phyloP scores from a whole-genome alignment of 2,113 vertebrate genomes.

The Oplegnathus fasciatus region DNA sequence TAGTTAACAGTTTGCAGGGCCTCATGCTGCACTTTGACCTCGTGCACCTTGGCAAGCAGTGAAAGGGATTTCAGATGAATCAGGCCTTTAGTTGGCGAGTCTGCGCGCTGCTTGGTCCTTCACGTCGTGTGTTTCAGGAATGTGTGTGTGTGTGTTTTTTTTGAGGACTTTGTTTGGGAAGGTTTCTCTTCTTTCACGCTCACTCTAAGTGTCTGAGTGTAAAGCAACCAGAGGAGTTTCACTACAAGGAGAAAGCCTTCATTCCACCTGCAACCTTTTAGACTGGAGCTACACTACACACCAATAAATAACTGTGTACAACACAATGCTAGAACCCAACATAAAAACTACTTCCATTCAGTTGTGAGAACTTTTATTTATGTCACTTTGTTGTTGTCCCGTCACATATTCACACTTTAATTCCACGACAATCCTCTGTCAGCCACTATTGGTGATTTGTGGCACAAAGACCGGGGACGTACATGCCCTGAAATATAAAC shows the following conservation, averaged over 20 bases:
- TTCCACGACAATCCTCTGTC: no score
- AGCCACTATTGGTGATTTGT: background rate
- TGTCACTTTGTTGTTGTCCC: background rate
- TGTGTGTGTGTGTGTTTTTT: conserved; percentile 61
- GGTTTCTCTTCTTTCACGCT: background rate
- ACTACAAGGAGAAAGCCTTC: conserved; percentile 10
- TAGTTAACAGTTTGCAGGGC: conserved; percentile 61
- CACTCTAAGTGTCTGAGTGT: background rate
- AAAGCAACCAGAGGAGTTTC: conserved; percentile 4
- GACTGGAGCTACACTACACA: no score
- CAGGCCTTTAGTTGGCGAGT: conserved; percentile 54
- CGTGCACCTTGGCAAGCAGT: conserved; percentile 76
- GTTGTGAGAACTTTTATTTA: background rate
- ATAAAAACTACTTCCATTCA: background rate
- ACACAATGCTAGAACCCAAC: background rate
- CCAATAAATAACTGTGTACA: background rate
- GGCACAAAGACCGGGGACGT: background rate
- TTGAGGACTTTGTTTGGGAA: conserved; percentile 16
- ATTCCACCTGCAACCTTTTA: background rate
- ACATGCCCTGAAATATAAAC: background rate
- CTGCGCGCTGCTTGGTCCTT: conserved; percentile 43
- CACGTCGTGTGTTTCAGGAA: conserved; percentile 84
- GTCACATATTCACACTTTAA: background rate
- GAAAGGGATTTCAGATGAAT: conserved; percentile 77
- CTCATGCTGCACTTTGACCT: conserved; percentile 80